Evolutionary conservation across 2,113 vertebrate species (phyloP), one percentile per base, ranked within the genome.

Genomic region (Larimichthys polyactis): DNA sequence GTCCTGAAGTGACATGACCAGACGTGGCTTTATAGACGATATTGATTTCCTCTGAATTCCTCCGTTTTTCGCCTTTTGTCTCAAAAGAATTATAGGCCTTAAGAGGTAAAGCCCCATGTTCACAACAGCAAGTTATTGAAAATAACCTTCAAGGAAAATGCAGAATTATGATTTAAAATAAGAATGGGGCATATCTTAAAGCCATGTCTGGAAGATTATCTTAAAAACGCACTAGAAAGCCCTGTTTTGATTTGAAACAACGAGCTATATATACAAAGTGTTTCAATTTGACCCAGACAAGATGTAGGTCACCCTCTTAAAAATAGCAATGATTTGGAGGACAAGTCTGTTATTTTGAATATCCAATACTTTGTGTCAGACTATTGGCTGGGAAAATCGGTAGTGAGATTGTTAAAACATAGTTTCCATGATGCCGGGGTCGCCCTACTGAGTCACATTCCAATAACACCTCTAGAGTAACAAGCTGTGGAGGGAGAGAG

Each of bases 1-100:
- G 86, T 90, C 89, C 87, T 88, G 71, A 71, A 92, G 88, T 94
- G 92, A 92, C 90, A 89, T 89, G 90, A 92, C 90, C 92, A 93
- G 92, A 92, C 91, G 84, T 62, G 73, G 79, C 66, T 93, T 92
- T 83, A 57, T 43, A 73, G 79, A 78, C 70, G 14, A 74, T 71
- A 27, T 90, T 72, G 40, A 83, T 89, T 87, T 82, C 40, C 57
- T 80, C 54, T 75, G 70, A 79, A 82, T 89, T 88, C 80, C 84
- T 54, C 68, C 43, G 7, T 82, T 78, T 58, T 85, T n/a, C n/a
- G 68, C 74, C 78, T 93, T 88, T 87, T 92, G 89, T 92, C 79
- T 89, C 49, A n/a, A 32, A 75, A 82, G 90, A 93, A 87, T 93
- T 91, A 91, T 63, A 84, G 81, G 82, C 82, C 84, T 79, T 77